A percentile compares a stretch with the other conserved stretches of the same genome.
These are phyloP conservation scores for Pygathrix nemaeus DNA, from an alignment of 2,113 vertebrate species.

Conservation along the genomic window DNA sequence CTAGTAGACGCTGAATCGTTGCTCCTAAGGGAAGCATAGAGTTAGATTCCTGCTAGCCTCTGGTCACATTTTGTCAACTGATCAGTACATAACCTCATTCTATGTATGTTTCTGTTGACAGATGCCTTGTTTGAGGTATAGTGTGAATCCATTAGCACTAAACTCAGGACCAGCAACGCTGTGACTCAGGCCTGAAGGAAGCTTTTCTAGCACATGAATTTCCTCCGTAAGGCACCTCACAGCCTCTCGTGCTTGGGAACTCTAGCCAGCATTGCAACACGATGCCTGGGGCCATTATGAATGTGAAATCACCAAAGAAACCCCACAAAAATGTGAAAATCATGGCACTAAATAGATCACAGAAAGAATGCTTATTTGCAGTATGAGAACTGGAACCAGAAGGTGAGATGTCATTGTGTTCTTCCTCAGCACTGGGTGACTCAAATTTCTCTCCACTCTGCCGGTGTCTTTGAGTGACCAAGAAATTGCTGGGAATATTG, in stretches of 20 bases:
- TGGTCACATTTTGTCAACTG: not conserved
- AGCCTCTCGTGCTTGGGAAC: not conserved
- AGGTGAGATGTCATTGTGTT: too few relatives aligned
- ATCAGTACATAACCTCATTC: not conserved
- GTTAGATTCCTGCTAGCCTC: not conserved
- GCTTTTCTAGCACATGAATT: not conserved
- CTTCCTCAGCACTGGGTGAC: not conserved
- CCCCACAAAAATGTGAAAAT: not conserved
- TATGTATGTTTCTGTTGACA: not conserved
- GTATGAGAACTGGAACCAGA: not conserved
- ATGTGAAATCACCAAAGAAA: not conserved
- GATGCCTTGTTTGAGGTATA: not conserved
- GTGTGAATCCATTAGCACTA: not conserved
- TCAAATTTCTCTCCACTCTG: not conserved
- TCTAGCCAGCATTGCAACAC: not conserved
- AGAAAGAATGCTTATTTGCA: not conserved
- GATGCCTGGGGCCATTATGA: not conserved
- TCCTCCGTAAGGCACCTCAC: not conserved
- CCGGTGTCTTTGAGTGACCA: not conserved
- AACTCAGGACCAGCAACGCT: not conserved
- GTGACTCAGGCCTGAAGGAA: not conserved
- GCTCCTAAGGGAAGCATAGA: too few relatives aligned
- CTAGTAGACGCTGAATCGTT: not conserved
- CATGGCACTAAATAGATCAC: not conserved
- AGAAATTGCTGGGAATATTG: not conserved